Evolutionary conservation across 2,888 invertebrate genomes (phyloP).

Genomic region (Scaptomyza polygonia): DNA sequence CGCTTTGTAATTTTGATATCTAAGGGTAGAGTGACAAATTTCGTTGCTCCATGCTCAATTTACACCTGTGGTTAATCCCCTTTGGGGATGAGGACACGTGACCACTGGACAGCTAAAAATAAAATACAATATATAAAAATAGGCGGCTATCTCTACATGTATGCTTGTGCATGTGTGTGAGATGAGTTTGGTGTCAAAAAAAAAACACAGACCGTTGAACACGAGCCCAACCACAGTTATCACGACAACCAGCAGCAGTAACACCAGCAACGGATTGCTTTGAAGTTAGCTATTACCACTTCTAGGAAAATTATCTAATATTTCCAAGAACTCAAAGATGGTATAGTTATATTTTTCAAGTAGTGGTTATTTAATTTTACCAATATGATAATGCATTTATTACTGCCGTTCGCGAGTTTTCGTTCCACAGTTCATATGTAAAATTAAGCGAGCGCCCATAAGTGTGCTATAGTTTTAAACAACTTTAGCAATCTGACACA

Average conservation of each 20-base stretch:
- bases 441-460: conserved; percentile 11
- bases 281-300: conserved; percentile 34
- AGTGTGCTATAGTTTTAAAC: conserved; percentile 18
- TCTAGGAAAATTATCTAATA: background rate
- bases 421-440: background rate
- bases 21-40: background rate
- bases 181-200: conserved; percentile 1
- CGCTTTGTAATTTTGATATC: background rate
- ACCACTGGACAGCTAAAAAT: conserved; percentile 48
- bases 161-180: background rate
- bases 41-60: conserved; percentile 19
- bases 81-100: conserved; percentile 30
- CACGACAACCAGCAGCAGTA: background rate
- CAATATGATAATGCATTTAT: too few relatives aligned
- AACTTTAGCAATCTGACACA: conserved; percentile 13
- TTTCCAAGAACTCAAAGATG: too few relatives aligned
- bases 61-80: conserved; percentile 16
- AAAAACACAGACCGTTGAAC: conserved; percentile 45
- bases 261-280: conserved; percentile 24
- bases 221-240: conserved; percentile 1
- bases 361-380: too few relatives aligned
- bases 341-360: too few relatives aligned
- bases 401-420: background rate
- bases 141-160: background rate
- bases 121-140: conserved; percentile 34